Percentiles rank a stretch among this genome's conserved stretches.
These are phyloP conservation scores for Gasteruption jaculator DNA, from an alignment of 2,888 invertebrate genomes.

Conservation along the genomic window DNA sequence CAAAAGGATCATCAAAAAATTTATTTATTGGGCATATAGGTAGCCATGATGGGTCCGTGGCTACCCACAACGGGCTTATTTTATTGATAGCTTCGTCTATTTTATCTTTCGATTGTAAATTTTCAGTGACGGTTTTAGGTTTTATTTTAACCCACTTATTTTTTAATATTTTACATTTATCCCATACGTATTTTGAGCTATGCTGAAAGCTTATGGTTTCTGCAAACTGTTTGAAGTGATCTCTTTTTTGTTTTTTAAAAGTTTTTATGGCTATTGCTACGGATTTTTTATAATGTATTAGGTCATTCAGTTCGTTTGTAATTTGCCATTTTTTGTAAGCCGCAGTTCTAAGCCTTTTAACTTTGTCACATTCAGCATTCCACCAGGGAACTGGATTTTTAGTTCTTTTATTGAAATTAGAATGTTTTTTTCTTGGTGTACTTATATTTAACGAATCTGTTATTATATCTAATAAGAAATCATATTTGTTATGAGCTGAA, in stretches of 20 bases:
- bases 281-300: constrained; percentile 14
- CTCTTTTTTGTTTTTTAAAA: constrained; percentile 16
- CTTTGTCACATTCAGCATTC: constrained; percentile 19
- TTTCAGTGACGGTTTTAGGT: neutral
- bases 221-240: constrained; percentile 4
- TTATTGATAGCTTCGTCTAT: constrained; percentile 1
- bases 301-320: constrained; percentile 8
- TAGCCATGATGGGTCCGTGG: too few species aligned
- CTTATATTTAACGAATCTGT: neutral
- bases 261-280: constrained; percentile 11
- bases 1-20: constrained; percentile 12
- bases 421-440: neutral
- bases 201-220: constrained; percentile 2
- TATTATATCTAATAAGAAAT: neutral
- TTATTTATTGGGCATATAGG: neutral
- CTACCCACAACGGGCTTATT: constrained; percentile 11
- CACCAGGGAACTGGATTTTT: constrained; percentile 22
- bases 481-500: constrained; percentile 1
- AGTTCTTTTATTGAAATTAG: neutral
- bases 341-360: constrained; percentile 16
- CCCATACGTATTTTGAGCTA: constrained; percentile 15
- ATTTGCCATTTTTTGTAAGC: constrained; percentile 20
- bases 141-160: constrained; percentile 3
- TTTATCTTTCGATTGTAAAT: constrained; percentile 1
- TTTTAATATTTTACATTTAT: constrained; percentile 17